Conservation (phyloP, 2,888 invertebrate species). For the Cataglyphis rosenhaueri region DNA sequence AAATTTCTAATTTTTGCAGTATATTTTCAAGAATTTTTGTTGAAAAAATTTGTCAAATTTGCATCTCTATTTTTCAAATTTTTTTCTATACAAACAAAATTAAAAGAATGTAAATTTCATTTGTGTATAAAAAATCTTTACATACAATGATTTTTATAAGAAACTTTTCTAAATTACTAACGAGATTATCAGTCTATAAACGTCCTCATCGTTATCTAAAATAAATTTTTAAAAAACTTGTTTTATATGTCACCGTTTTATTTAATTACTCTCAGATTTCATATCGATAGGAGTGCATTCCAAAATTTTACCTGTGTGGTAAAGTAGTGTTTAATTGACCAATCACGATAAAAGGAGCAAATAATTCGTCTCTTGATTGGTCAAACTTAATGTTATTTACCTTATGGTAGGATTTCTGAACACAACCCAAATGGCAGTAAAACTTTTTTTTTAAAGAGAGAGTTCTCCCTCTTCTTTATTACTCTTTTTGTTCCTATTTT, state of each 20-base stretch:
- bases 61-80: not conserved
- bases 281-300: not conserved
- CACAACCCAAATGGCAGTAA: not conserved
- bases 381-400: too few relatives aligned
- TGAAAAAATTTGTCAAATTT: not conserved
- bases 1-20: not conserved
- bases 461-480: not conserved
- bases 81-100: not conserved
- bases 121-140: not conserved
- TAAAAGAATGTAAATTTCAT: not conserved
- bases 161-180: not conserved
- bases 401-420: too few relatives aligned
- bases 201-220: not conserved
- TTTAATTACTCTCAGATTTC: not conserved
- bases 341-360: too few relatives aligned
- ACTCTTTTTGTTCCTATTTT: not conserved
- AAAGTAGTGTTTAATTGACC: too few relatives aligned
- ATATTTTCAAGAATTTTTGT: not conserved
- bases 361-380: too few relatives aligned
- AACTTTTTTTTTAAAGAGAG: not conserved
- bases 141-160: not conserved
- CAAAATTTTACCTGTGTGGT: too few relatives aligned
- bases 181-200: not conserved
- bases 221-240: not conserved
- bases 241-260: not conserved